phyloP scores from a whole-genome alignment of 2,888 invertebrate genomes.

The Parnassius mnemosyne region DNA sequence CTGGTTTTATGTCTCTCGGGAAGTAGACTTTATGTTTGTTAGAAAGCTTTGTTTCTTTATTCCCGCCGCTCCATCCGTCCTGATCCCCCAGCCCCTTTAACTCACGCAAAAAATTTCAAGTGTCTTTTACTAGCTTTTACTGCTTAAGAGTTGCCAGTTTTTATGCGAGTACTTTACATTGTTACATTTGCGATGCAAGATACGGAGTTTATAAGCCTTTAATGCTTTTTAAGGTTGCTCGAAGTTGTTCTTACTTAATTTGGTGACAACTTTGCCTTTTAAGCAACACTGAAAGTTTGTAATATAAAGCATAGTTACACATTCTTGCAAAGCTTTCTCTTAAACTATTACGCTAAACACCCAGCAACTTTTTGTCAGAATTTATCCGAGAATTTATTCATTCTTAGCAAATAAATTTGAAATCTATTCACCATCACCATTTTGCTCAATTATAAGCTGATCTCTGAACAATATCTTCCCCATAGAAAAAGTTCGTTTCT shows the following conservation, averaged over 20 bases:
- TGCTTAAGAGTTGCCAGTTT: constrained; percentile 27
- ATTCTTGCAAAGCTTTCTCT: no score
- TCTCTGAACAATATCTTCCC: no score
- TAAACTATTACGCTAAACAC: no score
- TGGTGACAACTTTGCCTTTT: constrained; percentile 11
- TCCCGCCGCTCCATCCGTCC: constrained; percentile 13
- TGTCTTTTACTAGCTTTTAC: constrained; percentile 21
- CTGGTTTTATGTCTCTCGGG: constrained; percentile 5
- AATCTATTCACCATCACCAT: no score
- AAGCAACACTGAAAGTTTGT: not conserved
- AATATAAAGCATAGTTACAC: not conserved
- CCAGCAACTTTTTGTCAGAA: no score
- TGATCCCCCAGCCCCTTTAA: constrained; percentile 20
- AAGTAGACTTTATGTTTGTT: constrained; percentile 25
- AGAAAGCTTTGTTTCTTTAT: constrained; percentile 24
- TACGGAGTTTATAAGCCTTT: constrained; percentile 21
- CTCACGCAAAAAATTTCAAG: constrained; percentile 18
- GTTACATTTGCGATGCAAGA: constrained; percentile 22
- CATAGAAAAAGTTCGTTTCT: no score
- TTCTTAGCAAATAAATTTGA: no score
- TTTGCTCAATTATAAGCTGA: no score
- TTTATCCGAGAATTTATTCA: no score
- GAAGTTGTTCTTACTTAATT: constrained; percentile 12
- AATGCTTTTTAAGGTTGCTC: constrained; percentile 13
- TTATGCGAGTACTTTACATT: constrained; percentile 30